These are phyloP conservation scores for Pionites leucogaster DNA, from an alignment of 2,113 vertebrate species.

Conservation along the genomic window DNA sequence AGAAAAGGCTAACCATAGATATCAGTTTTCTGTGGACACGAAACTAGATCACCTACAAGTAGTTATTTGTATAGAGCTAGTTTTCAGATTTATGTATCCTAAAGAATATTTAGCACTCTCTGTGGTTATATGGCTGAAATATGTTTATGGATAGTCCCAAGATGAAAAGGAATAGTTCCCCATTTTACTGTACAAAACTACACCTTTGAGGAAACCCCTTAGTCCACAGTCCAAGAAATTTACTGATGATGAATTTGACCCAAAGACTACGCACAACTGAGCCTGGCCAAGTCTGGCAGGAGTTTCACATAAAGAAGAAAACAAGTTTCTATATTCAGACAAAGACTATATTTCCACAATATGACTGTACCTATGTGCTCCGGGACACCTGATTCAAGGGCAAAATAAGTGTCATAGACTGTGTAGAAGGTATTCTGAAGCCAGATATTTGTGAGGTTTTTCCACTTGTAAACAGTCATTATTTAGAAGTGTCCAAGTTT, in stretches of 20 bases:
- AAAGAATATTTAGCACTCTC: background rate
- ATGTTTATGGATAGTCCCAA: background rate
- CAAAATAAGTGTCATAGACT: background rate
- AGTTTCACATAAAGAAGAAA: background rate
- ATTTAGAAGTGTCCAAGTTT: background rate
- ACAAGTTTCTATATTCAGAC: background rate
- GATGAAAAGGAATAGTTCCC: background rate
- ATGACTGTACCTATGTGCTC: background rate
- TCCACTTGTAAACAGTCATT: background rate
- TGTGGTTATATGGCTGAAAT: background rate
- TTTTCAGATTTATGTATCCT: background rate
- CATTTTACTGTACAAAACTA: background rate
- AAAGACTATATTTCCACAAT: background rate
- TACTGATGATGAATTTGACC: background rate
- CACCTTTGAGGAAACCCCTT: background rate
- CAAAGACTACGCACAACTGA: background rate
- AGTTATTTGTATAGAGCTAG: background rate
- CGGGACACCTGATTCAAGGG: background rate
- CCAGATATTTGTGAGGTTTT: background rate
- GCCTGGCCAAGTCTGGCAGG: background rate
- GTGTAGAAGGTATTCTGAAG: background rate
- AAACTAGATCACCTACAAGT: background rate
- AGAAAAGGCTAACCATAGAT: background rate
- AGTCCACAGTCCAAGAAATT: background rate
- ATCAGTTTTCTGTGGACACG: background rate